These are phyloP conservation scores for Spilarctia lutea DNA, from an alignment of 2,888 invertebrate species.

Conservation along the genomic window DNA sequence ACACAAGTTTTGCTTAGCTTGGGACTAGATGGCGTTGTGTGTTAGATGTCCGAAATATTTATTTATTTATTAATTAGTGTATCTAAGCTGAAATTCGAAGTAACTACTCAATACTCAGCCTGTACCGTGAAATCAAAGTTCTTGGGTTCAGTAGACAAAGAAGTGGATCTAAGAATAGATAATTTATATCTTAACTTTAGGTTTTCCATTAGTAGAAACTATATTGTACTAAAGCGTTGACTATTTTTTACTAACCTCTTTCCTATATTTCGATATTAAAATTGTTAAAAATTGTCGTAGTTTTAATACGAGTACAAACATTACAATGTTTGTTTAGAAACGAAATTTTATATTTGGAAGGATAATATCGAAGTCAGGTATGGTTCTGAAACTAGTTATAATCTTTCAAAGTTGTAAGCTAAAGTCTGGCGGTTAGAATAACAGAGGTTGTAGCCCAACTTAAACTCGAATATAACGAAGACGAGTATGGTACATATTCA, in stretches of 20 bases:
- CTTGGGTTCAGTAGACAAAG: too few relatives aligned
- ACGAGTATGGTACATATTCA: background rate
- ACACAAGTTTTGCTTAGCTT: too few relatives aligned
- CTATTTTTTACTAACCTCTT: background rate
- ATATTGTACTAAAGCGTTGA: too few relatives aligned
- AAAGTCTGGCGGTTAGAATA: slow-evolving; percentile 22
- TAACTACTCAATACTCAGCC: too few relatives aligned
- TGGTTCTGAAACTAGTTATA: slow-evolving; percentile 24
- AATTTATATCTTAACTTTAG: too few relatives aligned
- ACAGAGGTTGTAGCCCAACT: slow-evolving; percentile 20
- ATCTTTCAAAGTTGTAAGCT: slow-evolving; percentile 40
- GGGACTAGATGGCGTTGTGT: too few relatives aligned
- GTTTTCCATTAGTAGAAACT: too few relatives aligned
- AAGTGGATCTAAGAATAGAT: too few relatives aligned
- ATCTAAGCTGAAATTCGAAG: too few relatives aligned
- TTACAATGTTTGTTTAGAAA: background rate
- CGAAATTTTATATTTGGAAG: background rate
- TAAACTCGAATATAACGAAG: background rate
- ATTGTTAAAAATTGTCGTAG: background rate
- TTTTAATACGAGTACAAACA: background rate
- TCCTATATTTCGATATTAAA: background rate
- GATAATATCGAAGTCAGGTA: slow-evolving; percentile 31
- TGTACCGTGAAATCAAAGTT: too few relatives aligned
- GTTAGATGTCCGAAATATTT: too few relatives aligned
- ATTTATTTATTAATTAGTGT: too few relatives aligned